Evolutionary conservation across 2,113 vertebrate genomes (phyloP).

Genomic region (Sceloporus tristichus): DNA sequence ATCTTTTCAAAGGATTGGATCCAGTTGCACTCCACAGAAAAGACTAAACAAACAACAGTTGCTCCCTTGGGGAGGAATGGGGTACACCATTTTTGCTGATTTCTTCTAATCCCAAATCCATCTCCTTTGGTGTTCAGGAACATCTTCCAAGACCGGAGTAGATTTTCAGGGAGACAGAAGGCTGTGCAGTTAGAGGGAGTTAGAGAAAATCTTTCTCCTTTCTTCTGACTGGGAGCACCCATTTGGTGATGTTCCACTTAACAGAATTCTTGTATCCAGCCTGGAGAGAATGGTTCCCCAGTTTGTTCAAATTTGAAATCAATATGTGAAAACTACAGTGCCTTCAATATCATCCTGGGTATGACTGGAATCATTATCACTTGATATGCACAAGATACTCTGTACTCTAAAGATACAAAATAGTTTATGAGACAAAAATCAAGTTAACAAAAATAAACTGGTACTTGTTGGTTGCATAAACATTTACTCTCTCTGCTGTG

Average conservation of each 20-base stretch:
- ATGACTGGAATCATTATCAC: too few species aligned
- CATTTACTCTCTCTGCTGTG: too few species aligned
- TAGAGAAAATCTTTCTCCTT: neutral
- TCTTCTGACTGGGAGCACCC: neutral
- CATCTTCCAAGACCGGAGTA: neutral
- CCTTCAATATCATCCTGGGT: too few species aligned
- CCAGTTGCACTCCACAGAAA: neutral
- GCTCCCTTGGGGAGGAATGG: neutral
- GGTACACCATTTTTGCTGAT: neutral
- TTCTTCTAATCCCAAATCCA: neutral
- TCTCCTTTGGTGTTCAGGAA: neutral
- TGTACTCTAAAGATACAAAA: too few species aligned
- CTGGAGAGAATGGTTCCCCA: neutral
- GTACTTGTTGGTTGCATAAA: too few species aligned
- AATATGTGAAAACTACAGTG: neutral
- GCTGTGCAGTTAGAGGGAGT: neutral
- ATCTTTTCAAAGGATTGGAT: neutral
- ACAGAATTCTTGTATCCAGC: neutral
- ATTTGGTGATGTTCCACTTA: neutral
- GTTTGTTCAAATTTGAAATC: neutral
- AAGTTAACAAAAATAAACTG: too few species aligned
- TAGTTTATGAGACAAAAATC: too few species aligned
- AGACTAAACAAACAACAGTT: neutral
- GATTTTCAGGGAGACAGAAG: neutral
- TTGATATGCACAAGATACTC: too few species aligned